Percentiles rank a stretch among this genome's conserved stretches.
phyloP scores from a whole-genome alignment of 2,113 vertebrate genomes.

The Hyperoodon ampullatus region DNA sequence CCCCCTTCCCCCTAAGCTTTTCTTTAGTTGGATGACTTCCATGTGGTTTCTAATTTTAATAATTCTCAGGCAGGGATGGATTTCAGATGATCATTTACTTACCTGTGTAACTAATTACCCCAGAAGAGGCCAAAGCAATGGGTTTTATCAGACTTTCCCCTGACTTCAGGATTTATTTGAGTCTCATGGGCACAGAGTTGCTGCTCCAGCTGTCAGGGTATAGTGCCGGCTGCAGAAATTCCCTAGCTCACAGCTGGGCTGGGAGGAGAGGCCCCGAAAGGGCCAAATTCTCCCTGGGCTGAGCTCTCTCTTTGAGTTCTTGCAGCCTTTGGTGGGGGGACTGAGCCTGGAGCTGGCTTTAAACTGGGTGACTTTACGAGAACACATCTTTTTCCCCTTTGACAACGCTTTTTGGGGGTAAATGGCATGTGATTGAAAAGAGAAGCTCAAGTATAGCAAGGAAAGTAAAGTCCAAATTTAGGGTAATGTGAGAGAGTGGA shows the following conservation, averaged over 20 bases:
- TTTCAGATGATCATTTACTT: background rate
- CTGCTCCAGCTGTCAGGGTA: background rate
- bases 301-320: background rate
- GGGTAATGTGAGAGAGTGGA: background rate
- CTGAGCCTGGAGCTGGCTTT: background rate
- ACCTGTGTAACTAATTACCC: rapidly evolving
- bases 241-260: background rate
- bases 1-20: background rate
- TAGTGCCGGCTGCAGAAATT: background rate
- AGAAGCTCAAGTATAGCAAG: conserved; percentile 42
- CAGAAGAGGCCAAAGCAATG: background rate
- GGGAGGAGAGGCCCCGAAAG: background rate
- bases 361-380: background rate
- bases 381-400: background rate
- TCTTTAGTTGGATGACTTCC: background rate
- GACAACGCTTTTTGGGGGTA: background rate
- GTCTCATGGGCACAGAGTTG: background rate
- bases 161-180: background rate
- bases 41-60: background rate
- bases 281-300: rapidly evolving
- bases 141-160: background rate
- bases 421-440: conserved; percentile 58
- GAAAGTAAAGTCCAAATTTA: conserved; percentile 70
- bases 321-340: background rate
- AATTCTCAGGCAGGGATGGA: background rate